These are phyloP conservation scores for Philotrypesis tridentata DNA, from an alignment of 1,140 invertebrate genomes.

Conservation along the genomic window DNA sequence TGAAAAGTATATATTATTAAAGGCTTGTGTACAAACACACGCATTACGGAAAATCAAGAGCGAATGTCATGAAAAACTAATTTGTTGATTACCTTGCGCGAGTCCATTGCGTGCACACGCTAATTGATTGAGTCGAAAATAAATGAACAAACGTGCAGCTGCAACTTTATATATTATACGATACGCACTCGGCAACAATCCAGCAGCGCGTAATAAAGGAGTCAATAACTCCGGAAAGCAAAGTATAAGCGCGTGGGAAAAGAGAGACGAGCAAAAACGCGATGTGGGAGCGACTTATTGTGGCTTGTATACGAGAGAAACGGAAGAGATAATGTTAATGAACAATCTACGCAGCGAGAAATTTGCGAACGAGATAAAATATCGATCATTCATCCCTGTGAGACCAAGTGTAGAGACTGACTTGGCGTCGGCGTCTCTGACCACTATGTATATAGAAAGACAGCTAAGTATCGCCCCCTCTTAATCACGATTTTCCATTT, in stretches of 20 bases:
- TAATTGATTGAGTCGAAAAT: neutral
- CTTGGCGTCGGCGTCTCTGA: neutral
- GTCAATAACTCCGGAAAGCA: conserved; percentile 25
- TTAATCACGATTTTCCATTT: neutral
- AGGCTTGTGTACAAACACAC: neutral
- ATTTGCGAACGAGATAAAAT: neutral
- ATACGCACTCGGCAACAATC: neutral
- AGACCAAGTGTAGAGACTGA: neutral
- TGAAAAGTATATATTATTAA: neutral
- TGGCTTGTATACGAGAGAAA: no score
- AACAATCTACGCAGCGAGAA: neutral
- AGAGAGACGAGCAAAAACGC: neutral
- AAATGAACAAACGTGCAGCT: neutral
- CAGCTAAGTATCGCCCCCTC: neutral
- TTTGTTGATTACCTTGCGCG: conserved; percentile 17
- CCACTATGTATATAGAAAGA: neutral
- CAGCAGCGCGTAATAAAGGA: neutral
- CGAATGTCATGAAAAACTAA: neutral
- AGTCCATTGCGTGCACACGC: neutral
- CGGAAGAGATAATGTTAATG: neutral
- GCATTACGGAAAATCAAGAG: no score
- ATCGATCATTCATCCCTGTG: neutral
- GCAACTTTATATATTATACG: neutral
- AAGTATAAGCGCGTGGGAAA: conserved; percentile 15
- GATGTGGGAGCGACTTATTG: neutral